Evolutionary conservation across 2,888 invertebrate species (phyloP), one percentile per base, ranked within the genome.

Genomic region (Cosmia pyralina): DNA sequence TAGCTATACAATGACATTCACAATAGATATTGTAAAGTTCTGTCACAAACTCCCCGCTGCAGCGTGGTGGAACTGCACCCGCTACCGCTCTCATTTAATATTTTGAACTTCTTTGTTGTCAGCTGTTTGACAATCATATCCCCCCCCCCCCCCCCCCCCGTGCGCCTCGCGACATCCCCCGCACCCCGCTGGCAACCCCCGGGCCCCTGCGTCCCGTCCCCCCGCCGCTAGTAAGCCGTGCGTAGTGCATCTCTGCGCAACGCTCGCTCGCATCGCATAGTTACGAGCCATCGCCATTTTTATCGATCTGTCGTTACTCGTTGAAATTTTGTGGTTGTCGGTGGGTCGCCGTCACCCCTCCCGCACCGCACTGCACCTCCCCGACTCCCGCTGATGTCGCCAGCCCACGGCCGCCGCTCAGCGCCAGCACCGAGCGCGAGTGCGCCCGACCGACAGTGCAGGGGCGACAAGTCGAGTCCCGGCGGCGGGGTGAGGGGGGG

Each of bases 41-140:
- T 60, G 28, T 41, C 4, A 48, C 22, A 11, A 44, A n/a, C 28
- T 28, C n/a, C 13, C 48, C 41, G 48, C 52, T 46, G 67, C 64
- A n/a, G 52, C 58, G 72, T 57, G 60, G 38, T 66, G 75, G 73
- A 63, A 74, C 67, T 75, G 66, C 70, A 52, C 52, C 48, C 48
- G 52, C 59, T 59, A 64, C 58, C 52, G 73, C n/a, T n/a, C n/a
- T n/a, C n/a, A n/a, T 72, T 74, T 82, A 74, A 82, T 84, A 83
- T 89, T 90, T 89, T 88, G 88, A 89, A 89, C 89, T 90, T 90
- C 89, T 90, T 90, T 89, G 89, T 91, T 92, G 93, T 94, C 95
- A 94, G 94, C 95, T 94, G 94, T 94, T 94, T 92, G 92, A 91
- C 92, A 93, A 92, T 93, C 91, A 91, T 87, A 83, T 80, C 86